Conservation (phyloP, 2,113 vertebrate genomes). For the Microtus ochrogaster region DNA sequence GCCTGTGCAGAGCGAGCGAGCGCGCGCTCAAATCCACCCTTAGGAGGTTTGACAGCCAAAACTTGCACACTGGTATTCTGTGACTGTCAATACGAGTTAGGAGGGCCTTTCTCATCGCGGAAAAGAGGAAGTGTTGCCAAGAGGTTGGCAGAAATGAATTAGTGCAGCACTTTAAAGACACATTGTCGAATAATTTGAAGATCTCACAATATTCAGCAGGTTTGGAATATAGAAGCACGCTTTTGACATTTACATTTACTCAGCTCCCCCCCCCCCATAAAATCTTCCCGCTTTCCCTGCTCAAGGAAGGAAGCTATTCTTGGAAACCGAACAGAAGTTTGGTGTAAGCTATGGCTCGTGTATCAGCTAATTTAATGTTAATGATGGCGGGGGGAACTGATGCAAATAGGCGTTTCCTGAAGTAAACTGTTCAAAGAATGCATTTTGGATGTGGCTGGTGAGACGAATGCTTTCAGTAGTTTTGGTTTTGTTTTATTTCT, state of each 20-base stretch:
- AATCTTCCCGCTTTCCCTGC: not conserved
- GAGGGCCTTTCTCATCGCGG: not conserved
- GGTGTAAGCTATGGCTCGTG: constrained; percentile 2
- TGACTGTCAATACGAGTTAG: not conserved
- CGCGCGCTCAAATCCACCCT: not conserved
- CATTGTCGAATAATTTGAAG: constrained; percentile 31
- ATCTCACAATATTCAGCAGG: not conserved
- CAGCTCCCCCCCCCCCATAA: not conserved
- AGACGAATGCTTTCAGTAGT: constrained; percentile 5
- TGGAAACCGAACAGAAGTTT: constrained; percentile 26
- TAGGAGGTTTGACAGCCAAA: constrained; percentile 28
- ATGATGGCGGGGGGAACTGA: not conserved
- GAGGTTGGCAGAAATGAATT: constrained; percentile 30
- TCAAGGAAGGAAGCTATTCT: not conserved
- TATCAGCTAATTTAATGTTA: constrained; percentile 69
- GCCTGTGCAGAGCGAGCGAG: not conserved
- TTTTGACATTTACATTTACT: not conserved
- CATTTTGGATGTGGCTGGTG: constrained; percentile 26
- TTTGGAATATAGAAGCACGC: not conserved
- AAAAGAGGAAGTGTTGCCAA: not conserved
- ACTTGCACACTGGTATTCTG: not conserved
- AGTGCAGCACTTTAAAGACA: constrained; percentile 56
- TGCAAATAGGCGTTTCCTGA: not conserved
- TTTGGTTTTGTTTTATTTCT: not conserved
- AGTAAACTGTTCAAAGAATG: not conserved